Conservation (phyloP, 2,797 vertebrate genomes). For the Odontamblyopus lacepedii region DNA sequence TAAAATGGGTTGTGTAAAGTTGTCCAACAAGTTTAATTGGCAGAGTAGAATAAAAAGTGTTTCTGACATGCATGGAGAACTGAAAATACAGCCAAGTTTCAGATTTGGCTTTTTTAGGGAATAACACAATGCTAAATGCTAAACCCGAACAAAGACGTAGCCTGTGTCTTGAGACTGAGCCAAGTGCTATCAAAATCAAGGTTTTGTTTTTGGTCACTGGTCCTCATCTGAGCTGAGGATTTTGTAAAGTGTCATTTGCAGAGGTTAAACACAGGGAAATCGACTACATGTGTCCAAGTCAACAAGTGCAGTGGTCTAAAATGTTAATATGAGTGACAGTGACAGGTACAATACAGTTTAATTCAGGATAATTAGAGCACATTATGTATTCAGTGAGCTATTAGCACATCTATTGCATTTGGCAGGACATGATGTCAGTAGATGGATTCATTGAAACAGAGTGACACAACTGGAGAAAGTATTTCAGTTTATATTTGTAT, state of each 20-base stretch:
- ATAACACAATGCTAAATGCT: background rate
- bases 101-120: background rate
- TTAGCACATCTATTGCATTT: conserved; percentile 23
- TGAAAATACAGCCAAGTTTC: conserved; percentile 33
- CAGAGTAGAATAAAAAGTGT: conserved; percentile 65
- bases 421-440: background rate
- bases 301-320: conserved; percentile 11
- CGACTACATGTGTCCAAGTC: background rate
- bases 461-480: background rate
- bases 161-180: background rate
- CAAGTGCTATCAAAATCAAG: background rate
- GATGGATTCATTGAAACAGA: background rate
- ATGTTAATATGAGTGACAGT: conserved; percentile 1
- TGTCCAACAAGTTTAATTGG: conserved; percentile 71
- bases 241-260: no score
- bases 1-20: conserved; percentile 37
- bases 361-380: conserved; percentile 29
- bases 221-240: background rate
- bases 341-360: conserved; percentile 15
- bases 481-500: background rate
- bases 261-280: background rate
- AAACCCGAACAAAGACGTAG: background rate
- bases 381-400: conserved; percentile 19
- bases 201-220: background rate
- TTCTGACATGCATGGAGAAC: conserved; percentile 61